phyloP scores from a whole-genome alignment of 2,797 vertebrate species.

The Paratrypauchen microcephalus region DNA sequence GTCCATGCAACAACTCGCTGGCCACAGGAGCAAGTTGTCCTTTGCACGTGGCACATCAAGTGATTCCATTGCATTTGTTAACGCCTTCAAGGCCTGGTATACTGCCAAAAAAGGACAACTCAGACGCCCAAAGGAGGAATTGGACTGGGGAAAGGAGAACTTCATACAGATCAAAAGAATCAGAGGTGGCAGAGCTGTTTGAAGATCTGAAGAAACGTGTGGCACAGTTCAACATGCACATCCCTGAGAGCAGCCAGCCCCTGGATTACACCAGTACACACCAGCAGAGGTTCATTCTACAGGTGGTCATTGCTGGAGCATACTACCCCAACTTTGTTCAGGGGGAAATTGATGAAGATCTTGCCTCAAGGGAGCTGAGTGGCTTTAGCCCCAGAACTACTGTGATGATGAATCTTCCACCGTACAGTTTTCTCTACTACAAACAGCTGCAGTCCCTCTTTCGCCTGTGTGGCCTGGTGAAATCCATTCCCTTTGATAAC shows the following conservation, averaged over 20 bases:
- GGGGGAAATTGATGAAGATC: constrained; percentile 77
- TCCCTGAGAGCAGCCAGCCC: constrained; percentile 49
- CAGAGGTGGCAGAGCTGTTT: constrained; percentile 87
- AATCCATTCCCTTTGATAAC: constrained; percentile 83
- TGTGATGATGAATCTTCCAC: constrained; percentile 88
- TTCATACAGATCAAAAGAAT: constrained; percentile 91
- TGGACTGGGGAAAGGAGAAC: constrained; percentile 90
- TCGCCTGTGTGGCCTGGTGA: constrained; percentile 91
- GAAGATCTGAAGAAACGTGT: constrained; percentile 85
- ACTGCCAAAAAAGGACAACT: constrained; percentile 82
- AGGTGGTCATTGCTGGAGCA: constrained; percentile 90
- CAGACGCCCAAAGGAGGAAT: constrained; percentile 86
- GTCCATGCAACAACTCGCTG: constrained; percentile 82
- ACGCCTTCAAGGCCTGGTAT: constrained; percentile 90
- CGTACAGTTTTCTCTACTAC: constrained; percentile 89
- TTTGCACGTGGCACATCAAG: constrained; percentile 84
- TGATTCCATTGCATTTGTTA: constrained; percentile 87
- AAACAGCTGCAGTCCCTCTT: constrained; percentile 92
- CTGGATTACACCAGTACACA: constrained; percentile 70
- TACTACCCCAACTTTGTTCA: constrained; percentile 91
- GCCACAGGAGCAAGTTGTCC: constrained; percentile 88
- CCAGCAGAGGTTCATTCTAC: constrained; percentile 87
- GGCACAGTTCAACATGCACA: constrained; percentile 84
- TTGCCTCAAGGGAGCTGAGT: constrained; percentile 78
- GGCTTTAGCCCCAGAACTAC: constrained; percentile 89